Evolutionary conservation across 1,140 invertebrate species (phyloP), one percentile per base, ranked within the genome.

Genomic region (Phthorimaea operculella): DNA sequence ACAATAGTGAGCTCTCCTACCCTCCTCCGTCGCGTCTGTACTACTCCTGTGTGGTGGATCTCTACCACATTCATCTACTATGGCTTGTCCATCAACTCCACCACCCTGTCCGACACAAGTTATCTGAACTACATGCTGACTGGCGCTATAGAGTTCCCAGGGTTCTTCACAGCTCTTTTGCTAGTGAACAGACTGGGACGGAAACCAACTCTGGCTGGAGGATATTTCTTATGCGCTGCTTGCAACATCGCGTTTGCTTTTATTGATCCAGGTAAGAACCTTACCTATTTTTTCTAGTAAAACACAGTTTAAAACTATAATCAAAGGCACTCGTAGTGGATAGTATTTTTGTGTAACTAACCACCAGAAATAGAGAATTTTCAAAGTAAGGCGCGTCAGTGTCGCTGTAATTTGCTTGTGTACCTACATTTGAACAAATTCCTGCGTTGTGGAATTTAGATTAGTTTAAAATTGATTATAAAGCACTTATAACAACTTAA

Each of bases 41-140:
- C 89, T n/a, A 90, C 91, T 51, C 91, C 88, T 14, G 87, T 92
- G 60, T 92, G 88, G 77, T 94, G 90, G 91, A 88, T 92, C 10
- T 89, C 90, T 0, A 90, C 90, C 61, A 89, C 90, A 0, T 90
- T 95, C 58, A 89, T 94, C 10, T 96, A 94, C 72, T 96, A 95
- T 66, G 94, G 93, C 0, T 75, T 96, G 33, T 92, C 92, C 4
- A 88, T 95, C 11, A 94, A 94, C 68, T 90, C 93, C 0, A 92
- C 92, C 9, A 89, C 90, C 56, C 85, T 96, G 48, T 89, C 89
- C 12, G 93, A 92, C 0, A 90, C 83, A 62, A 78, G 88, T 61
- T 93, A 93, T 73, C 68, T 90, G 17, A 92, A 92, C 72, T 93
- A 93, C 63, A 89, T 91, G 28, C 79, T 90, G 15, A 88, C 90